A percentile compares a stretch with the other conserved stretches of the same genome.
Evolutionary conservation across 1,140 invertebrate species (phyloP).

Genomic region (Odontomachus brunneus): DNA sequence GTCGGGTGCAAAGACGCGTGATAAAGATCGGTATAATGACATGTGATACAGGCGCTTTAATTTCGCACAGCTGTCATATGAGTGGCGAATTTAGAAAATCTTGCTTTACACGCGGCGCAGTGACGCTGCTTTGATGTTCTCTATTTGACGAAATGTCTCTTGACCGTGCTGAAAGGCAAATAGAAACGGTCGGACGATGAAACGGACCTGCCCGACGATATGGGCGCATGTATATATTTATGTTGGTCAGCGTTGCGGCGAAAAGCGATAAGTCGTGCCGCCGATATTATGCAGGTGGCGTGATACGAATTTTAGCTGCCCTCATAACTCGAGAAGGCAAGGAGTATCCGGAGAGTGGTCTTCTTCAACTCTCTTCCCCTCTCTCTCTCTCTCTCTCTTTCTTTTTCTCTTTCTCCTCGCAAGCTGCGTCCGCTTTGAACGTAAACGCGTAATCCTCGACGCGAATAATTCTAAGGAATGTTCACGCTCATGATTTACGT

Average conservation of each 20-base stretch:
- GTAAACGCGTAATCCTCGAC: slow-evolving; percentile 40
- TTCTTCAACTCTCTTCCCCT: neutral
- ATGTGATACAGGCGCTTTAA: slow-evolving; percentile 20
- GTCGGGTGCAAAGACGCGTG: neutral
- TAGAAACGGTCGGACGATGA: slow-evolving; percentile 51
- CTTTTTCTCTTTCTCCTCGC: neutral
- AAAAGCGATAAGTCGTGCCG: slow-evolving; percentile 66
- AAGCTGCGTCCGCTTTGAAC: slow-evolving; percentile 20
- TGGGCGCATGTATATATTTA: slow-evolving; percentile 41
- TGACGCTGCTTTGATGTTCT: slow-evolving; percentile 21
- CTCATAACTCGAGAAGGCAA: slow-evolving; percentile 42
- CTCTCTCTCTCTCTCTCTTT: neutral
- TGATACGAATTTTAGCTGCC: slow-evolving; percentile 50
- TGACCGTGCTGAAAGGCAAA: slow-evolving; percentile 65
- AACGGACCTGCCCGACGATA: slow-evolving; percentile 47
- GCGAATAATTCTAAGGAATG: slow-evolving; percentile 54
- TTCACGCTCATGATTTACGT: slow-evolving; percentile 51
- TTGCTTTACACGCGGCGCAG: neutral
- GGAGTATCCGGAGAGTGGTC: slow-evolving; percentile 4
- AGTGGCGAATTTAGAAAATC: neutral
- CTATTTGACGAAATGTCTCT: slow-evolving; percentile 57
- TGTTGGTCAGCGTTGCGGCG: slow-evolving; percentile 41
- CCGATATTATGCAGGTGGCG: slow-evolving; percentile 62
- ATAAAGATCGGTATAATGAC: neutral
- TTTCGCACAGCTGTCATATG: neutral